A percentile compares a stretch with the other conserved stretches of the same genome.
Conservation (phyloP, 2,113 vertebrate genomes). For the Emberiza fucata region DNA sequence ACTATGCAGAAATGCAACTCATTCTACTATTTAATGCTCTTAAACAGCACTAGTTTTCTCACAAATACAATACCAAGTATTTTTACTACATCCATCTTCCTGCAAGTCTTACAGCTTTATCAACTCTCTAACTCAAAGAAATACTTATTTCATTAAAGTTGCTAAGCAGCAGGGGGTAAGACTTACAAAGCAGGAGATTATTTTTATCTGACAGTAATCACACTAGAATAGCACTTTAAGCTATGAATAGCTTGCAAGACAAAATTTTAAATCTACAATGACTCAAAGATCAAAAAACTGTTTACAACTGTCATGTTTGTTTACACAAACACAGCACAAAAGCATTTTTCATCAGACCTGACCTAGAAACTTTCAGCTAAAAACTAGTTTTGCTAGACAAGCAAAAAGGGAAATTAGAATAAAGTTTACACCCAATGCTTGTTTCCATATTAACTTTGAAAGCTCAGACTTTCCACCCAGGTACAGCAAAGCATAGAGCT, state of each 20-base stretch:
- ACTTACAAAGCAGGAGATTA: background rate
- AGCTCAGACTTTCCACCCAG: background rate
- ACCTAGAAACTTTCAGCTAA: background rate
- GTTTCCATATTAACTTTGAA: background rate
- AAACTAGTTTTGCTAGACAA: background rate
- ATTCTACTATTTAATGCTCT: background rate
- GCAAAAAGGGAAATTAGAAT: background rate
- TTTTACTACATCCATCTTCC: background rate
- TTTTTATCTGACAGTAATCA: conserved; percentile 19
- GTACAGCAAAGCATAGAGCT: background rate
- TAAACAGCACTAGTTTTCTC: background rate
- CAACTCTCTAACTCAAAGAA: background rate
- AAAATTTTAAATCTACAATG: background rate
- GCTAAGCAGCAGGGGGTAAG: background rate
- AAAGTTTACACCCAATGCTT: background rate
- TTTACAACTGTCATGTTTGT: conserved; percentile 8
- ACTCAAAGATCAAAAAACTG: conserved; percentile 11
- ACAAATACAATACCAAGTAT: background rate
- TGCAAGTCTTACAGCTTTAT: background rate
- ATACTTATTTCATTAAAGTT: background rate
- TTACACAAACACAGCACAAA: background rate
- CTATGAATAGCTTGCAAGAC: background rate
- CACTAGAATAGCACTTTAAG: background rate
- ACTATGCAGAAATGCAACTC: background rate
- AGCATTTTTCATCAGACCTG: background rate